Base-by-base conservation (phyloP, 2,888 invertebrate species). In the Archaeoteleia sp. region DNA sequence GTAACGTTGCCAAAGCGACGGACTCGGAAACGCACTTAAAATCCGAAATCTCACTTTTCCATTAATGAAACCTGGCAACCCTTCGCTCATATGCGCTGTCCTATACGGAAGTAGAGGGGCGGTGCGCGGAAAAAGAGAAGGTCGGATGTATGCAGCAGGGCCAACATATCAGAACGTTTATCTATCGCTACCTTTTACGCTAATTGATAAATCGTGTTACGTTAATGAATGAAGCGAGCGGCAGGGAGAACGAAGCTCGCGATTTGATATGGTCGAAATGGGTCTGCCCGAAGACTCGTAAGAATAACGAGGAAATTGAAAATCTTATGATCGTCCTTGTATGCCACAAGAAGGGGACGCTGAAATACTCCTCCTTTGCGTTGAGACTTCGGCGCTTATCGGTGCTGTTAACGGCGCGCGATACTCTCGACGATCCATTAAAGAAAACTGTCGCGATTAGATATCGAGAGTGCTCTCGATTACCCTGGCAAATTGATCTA, bases 151-250 rank as follows among this genome's bases (percentile, higher is more conserved):
- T 15, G 68, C 29, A 39, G 49, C 74, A 70, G 73, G 71, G 74
- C 73, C 78, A 78, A 78, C 80, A 78, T 82, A 83, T 84, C 83
- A 79, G 81, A 78, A 79, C 81, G 81, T 81, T 83, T 82, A 83
- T 84, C 84, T 83, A 83, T 83, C 79, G 83, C 78, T 78, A 82
- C 83, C 84, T 85, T 83, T 84, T 81, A 85, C 83, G 84, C 83
- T 85, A 85, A 85, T 85, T 84, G 85, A 84, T 84, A 85, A 85
- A 84, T 84, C 84, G 84, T 85, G 85, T 85, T 82, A 78, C 82
- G 80, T 82, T 85, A 85, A 85, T 84, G 84, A 85, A 85, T 83
- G 82, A 76, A 78, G 73, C 76, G 75, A 72, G 73, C 72, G 70
- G 68, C 73, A 67, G 60, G 58, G 70, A 61, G 72, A 57, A 45